Base-by-base conservation (phyloP, 2,888 invertebrate species). In the Maniola hyperantus region DNA sequence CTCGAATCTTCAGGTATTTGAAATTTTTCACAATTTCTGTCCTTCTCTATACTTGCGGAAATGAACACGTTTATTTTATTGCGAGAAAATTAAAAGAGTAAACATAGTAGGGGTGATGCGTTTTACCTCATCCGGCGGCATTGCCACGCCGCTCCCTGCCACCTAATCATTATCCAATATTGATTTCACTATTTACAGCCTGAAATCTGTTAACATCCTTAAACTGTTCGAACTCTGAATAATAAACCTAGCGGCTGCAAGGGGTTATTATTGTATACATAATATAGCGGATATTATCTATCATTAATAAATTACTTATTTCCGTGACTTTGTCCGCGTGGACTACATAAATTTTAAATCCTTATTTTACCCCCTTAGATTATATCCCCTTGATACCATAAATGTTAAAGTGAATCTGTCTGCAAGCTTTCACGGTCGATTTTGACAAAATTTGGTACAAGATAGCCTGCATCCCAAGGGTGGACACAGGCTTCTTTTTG, bases 111-210 rank as follows among this genome's bases (percentile, higher is more conserved):
- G 83, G 84, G 83, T 74, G 74, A 76, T 74, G 73, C 73, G 78
- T 80, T 81, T 77, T 78, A 78, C 79, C 79, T 76, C 74, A 74
- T 76, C 77, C 73, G 73, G 72, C 69, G 74, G 75, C 73, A 74
- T 73, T 72, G 75, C 77, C 74, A 74, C 77, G 72, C 76, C 79
- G 79, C 85, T 81, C 85, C 83, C 83, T 81, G 73, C 84, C 82
- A 79, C 84, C 87, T 80, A 2, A 79, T 85, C 83, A 85, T 84
- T 85, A 84, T 87, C 83, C 87, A 85, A 88, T 91, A 91, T 91
- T 89, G 90, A 91, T 91, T 90, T 87, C 84, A 85, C 84, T 89
- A 86, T 89, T 89, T 88, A 89, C 85, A 83, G 85, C 77, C 80
- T 81, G 82, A 84, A 86, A 88, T 85, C 85, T 83, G 83, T 84